These are phyloP conservation scores for Drosophila aff. DNA, from an alignment of 1,140 invertebrate genomes.

Conservation along the genomic window DNA sequence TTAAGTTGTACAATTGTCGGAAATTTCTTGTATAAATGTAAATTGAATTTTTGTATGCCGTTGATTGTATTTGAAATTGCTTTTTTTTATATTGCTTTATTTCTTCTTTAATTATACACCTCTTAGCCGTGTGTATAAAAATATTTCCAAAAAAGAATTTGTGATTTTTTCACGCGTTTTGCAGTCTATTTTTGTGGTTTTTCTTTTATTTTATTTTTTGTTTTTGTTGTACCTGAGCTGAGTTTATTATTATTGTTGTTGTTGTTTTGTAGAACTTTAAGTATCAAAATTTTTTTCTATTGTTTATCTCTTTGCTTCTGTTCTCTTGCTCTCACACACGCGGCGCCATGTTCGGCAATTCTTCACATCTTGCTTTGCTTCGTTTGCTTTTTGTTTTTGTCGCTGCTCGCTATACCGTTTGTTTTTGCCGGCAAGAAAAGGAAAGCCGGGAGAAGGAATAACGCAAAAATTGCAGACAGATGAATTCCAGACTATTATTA, in stretches of 20 bases:
- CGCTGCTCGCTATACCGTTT: constrained; percentile 20
- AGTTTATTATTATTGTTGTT: constrained; percentile 23
- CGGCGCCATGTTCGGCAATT: constrained; percentile 53
- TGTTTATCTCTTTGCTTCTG: constrained; percentile 21
- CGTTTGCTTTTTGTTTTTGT: constrained; percentile 28
- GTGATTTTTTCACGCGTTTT: constrained; percentile 8
- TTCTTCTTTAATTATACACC: constrained; percentile 11
- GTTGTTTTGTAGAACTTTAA: constrained; percentile 34
- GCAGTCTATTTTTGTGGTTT: constrained; percentile 33
- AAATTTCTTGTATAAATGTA: constrained; percentile 12
- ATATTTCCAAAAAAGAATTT: constrained; percentile 38
- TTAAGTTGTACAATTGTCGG: constrained; percentile 4
- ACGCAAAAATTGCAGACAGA: not conserved
- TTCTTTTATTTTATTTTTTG: not conserved
- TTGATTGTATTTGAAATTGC: constrained; percentile 17
- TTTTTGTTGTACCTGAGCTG: constrained; percentile 51
- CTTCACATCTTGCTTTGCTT: constrained; percentile 46
- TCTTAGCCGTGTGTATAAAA: constrained; percentile 33
- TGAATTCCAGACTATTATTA: constrained; percentile 9
- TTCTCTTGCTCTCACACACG: constrained; percentile 40
- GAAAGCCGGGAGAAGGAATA: constrained; percentile 22
- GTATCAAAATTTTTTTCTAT: constrained; percentile 45
- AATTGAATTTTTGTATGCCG: constrained; percentile 5
- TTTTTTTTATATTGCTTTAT: constrained; percentile 20
- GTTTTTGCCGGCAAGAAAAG: constrained; percentile 40